These are phyloP conservation scores for Hydrolagus colliei DNA, from an alignment of 2,797 vertebrate genomes.

Conservation along the genomic window DNA sequence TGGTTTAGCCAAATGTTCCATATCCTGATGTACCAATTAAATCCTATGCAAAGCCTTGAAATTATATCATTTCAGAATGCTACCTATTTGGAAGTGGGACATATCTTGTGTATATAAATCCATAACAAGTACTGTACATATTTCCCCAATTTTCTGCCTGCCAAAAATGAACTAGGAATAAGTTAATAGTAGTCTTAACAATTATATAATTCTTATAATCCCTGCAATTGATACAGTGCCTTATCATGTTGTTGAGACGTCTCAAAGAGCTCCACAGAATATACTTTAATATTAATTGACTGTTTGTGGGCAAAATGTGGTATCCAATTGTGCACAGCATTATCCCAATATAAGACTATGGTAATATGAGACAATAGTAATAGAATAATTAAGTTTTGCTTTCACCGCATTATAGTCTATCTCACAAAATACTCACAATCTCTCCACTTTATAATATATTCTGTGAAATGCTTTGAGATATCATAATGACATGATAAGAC, in stretches of 20 bases:
- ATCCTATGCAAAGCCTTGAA: background rate
- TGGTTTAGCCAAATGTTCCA: background rate
- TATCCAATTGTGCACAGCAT: too few relatives aligned
- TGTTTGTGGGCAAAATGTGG: too few relatives aligned
- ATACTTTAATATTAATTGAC: too few relatives aligned
- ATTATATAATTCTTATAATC: background rate
- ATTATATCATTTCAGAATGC: background rate
- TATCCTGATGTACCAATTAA: background rate
- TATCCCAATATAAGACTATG: background rate
- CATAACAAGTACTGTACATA: background rate
- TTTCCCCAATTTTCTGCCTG: background rate
- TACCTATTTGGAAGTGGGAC: background rate
- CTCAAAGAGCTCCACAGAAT: too few relatives aligned
- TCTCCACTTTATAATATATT: too few relatives aligned
- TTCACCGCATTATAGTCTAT: slow-evolving; percentile 38
- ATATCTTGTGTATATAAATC: background rate
- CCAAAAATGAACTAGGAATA: background rate
- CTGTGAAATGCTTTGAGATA: too few relatives aligned
- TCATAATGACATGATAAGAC: too few relatives aligned
- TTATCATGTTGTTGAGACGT: too few relatives aligned
- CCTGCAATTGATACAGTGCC: background rate
- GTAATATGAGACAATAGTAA: background rate
- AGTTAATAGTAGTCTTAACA: too few relatives aligned
- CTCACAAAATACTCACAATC: too few relatives aligned
- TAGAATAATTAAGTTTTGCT: background rate